These are phyloP conservation scores for Vandiemenella viatica DNA, from an alignment of 2,888 invertebrate genomes.

Conservation along the genomic window DNA sequence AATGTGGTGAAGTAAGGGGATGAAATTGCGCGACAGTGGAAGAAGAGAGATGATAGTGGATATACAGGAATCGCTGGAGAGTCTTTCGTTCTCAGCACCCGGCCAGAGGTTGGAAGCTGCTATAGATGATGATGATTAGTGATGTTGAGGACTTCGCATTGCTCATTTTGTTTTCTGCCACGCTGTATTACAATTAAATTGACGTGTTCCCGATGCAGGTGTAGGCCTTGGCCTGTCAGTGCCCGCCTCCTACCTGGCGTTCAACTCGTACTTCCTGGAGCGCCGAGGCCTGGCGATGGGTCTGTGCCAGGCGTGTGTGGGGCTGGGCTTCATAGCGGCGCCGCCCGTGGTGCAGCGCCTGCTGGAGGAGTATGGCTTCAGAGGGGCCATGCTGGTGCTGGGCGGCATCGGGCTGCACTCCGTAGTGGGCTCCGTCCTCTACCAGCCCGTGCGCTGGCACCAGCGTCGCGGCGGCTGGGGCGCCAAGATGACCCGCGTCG, in stretches of 20 bases:
- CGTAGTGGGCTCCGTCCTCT: constrained; percentile 39
- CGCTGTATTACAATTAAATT: too few relatives aligned
- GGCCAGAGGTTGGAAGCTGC: too few relatives aligned
- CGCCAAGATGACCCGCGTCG: too few relatives aligned
- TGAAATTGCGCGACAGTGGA: too few relatives aligned
- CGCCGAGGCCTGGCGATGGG: constrained; percentile 59
- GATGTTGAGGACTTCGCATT: too few relatives aligned
- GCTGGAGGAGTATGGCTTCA: constrained; percentile 47
- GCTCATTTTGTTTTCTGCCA: too few relatives aligned
- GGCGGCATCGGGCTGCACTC: constrained; percentile 51
- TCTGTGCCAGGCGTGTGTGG: constrained; percentile 52
- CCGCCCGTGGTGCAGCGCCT: constrained; percentile 47
- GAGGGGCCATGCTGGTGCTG: constrained; percentile 49
- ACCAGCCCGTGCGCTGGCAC: constrained; percentile 33
- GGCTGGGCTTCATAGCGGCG: constrained; percentile 49
- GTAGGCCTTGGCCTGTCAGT: constrained; percentile 57
- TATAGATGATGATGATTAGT: too few relatives aligned
- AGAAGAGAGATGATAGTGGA: too few relatives aligned
- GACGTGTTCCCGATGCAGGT: constrained; percentile 42
- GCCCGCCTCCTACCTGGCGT: constrained; percentile 54
- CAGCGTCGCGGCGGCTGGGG: too few relatives aligned
- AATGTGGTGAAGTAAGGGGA: too few relatives aligned
- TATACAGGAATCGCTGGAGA: too few relatives aligned
- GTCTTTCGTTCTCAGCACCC: too few relatives aligned
- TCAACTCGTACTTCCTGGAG: constrained; percentile 58